A percentile compares a stretch with the other conserved stretches of the same genome.
Evolutionary conservation across 1,140 invertebrate species (phyloP).

Genomic region (Thalassaphorura encarpata): DNA sequence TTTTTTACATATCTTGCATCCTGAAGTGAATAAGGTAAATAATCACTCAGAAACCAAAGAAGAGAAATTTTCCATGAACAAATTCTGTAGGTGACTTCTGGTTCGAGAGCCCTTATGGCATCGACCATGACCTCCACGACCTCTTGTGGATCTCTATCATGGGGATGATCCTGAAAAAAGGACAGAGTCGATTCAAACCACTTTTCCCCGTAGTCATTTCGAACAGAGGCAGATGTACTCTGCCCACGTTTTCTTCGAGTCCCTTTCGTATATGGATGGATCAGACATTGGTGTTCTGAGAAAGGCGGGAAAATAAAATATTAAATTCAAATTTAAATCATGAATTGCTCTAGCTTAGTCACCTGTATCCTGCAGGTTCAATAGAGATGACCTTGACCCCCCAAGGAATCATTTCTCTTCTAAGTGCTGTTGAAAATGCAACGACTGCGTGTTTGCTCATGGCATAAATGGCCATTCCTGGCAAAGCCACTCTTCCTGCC

Average conservation of each 20-base stretch:
- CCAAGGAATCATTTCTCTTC: constrained; percentile 47
- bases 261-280: not conserved
- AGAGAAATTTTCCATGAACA: not conserved
- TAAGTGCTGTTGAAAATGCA: constrained; percentile 45
- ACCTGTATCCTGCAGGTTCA: constrained; percentile 45
- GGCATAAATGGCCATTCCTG: constrained; percentile 43
- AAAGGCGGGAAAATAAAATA: too few relatives aligned
- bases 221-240: not conserved
- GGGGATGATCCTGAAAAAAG: not conserved
- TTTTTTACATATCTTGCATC: not conserved
- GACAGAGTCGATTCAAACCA: not conserved
- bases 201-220: not conserved
- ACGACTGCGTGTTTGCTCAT: constrained; percentile 46
- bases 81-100: not conserved
- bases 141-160: not conserved
- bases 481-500: constrained; percentile 42
- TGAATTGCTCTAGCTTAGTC: too few relatives aligned
- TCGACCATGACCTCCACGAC: not conserved
- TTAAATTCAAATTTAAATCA: too few relatives aligned
- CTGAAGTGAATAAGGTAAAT: not conserved
- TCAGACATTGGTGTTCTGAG: not conserved
- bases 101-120: not conserved
- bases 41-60: not conserved
- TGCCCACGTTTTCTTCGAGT: not conserved
- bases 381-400: constrained; percentile 42